Evolutionary conservation across 2,888 invertebrate genomes (phyloP).

Genomic region (Piscicola geometra): DNA sequence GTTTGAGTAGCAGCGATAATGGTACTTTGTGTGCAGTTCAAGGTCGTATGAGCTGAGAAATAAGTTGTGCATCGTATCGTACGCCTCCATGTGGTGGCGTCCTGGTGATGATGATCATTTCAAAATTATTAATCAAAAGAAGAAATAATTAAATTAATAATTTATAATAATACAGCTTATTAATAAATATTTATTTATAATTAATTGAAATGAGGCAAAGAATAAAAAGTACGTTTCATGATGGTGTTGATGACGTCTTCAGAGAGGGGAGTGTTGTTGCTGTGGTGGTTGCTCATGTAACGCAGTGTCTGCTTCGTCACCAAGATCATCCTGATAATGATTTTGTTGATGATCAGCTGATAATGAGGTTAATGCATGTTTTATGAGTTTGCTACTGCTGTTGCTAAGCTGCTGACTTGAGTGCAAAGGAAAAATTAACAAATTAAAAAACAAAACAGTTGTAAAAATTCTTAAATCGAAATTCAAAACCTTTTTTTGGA

Average conservation of each 20-base stretch:
- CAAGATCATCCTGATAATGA: conserved; percentile 54
- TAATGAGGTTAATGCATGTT: too few relatives aligned
- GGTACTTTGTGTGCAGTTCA: conserved; percentile 68
- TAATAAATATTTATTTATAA: not conserved
- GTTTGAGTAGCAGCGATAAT: too few relatives aligned
- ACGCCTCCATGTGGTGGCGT: conserved; percentile 72
- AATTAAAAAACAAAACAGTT: too few relatives aligned
- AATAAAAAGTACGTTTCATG: conserved; percentile 32
- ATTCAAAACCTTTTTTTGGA: too few relatives aligned
- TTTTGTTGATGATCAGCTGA: too few relatives aligned
- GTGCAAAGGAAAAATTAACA: too few relatives aligned
- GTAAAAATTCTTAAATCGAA: too few relatives aligned
- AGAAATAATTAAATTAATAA: not conserved
- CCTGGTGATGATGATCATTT: conserved; percentile 50
- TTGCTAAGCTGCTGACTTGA: too few relatives aligned
- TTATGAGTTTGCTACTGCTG: not conserved
- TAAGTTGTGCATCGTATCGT: conserved; percentile 73
- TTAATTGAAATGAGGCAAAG: not conserved
- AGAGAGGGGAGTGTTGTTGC: conserved; percentile 69
- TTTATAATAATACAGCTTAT: not conserved
- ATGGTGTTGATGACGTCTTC: conserved; percentile 55
- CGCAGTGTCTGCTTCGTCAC: conserved; percentile 58
- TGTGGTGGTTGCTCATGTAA: conserved; percentile 69
- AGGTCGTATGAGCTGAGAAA: conserved; percentile 78
- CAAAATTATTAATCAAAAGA: not conserved